Percentiles rank a stretch among this genome's conserved stretches.
phyloP scores from a whole-genome alignment of 2,888 invertebrate species.

The Stratiomys singularior region DNA sequence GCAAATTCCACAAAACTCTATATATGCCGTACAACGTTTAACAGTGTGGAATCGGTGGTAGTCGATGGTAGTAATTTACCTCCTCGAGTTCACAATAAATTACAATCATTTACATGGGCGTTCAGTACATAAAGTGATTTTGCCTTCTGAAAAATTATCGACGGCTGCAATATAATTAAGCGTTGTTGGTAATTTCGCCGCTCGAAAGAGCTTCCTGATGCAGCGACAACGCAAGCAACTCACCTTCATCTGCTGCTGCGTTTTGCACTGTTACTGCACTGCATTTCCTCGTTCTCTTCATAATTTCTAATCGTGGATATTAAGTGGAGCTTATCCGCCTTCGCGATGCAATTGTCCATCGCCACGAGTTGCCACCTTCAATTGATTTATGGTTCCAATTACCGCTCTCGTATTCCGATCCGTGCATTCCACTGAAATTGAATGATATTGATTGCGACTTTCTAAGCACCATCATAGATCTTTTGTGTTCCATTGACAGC shows the following conservation, averaged over 20 bases:
- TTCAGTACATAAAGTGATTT: constrained; percentile 13
- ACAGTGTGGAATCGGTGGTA: not conserved
- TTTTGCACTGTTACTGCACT: not conserved
- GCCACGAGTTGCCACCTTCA: not conserved
- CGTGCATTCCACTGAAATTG: not conserved
- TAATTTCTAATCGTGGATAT: constrained; percentile 26
- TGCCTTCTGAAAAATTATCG: constrained; percentile 26
- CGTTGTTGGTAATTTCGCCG: constrained; percentile 23
- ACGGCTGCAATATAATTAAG: constrained; percentile 17
- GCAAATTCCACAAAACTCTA: too few species aligned
- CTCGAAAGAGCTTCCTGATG: constrained; percentile 33
- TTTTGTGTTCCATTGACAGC: too few species aligned
- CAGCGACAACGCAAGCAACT: constrained; percentile 27
- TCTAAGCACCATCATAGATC: not conserved
- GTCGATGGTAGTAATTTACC: not conserved
- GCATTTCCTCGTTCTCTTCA: constrained; percentile 36
- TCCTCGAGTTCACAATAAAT: not conserved
- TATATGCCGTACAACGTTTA: too few species aligned
- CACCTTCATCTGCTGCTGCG: constrained; percentile 19
- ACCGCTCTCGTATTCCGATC: too few species aligned
- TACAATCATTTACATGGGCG: constrained; percentile 33
- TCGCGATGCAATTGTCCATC: constrained; percentile 20
- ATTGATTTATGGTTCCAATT: too few species aligned
- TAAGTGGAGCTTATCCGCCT: constrained; percentile 38
- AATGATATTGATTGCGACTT: not conserved